Conservation (phyloP, 2,113 vertebrate species). For the Xiphophorus couchianus region DNA sequence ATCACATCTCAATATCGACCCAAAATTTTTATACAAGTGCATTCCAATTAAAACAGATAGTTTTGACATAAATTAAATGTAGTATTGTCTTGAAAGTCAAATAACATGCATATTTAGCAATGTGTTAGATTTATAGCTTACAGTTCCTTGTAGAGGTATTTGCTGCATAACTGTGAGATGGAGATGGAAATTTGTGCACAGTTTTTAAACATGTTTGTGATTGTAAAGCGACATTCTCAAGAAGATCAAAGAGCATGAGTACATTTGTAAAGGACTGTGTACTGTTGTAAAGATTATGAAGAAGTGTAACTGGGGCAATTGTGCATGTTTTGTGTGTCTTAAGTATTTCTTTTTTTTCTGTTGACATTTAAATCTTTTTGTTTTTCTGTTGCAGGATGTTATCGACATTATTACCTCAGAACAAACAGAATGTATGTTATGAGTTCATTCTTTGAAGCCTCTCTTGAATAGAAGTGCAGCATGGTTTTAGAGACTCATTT, state of each 20-base stretch:
- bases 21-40: no score
- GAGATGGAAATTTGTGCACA: no score
- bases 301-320: conserved; percentile 18
- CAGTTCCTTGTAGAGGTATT: no score
- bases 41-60: no score
- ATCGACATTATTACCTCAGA: conserved; percentile 76
- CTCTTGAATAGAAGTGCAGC: neutral
- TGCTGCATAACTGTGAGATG: no score
- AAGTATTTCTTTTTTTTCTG: neutral
- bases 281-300: neutral
- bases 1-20: no score
- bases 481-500: neutral
- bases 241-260: neutral
- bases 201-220: neutral
- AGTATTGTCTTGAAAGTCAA: no score
- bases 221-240: neutral
- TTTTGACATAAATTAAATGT: no score
- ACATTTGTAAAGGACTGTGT: neutral
- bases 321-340: neutral
- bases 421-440: conserved; percentile 82
- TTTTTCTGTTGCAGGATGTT: conserved; percentile 81
- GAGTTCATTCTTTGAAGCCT: neutral
- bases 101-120: no score
- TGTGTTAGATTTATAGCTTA: no score
- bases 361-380: conserved; percentile 1